Evolutionary conservation across 2,888 invertebrate species (phyloP), one percentile per base, ranked within the genome.

Genomic region (Sturmia bella): DNA sequence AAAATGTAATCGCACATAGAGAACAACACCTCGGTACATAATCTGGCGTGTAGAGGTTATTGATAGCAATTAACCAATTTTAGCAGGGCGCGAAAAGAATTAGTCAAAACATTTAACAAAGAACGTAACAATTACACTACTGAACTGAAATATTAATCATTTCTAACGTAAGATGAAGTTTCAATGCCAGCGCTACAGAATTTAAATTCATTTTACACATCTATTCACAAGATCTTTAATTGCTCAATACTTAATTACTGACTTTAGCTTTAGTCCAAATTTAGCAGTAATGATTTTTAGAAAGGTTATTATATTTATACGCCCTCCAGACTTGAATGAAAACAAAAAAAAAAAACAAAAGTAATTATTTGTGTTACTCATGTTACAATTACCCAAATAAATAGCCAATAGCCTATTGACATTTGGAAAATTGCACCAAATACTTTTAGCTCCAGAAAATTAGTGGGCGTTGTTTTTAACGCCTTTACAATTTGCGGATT

Each of bases 401-500:
- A 70, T 66, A 70, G 70, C 78, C 70, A 69, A 74, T 66, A 74
- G 82, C 52, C 70, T 70, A 82, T 78, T 82, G 82, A 82, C 82
- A 82, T 78, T 78, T 82, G 54, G 48, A 66, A 74, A 78, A 82
- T 66, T 75, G 54, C 41, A 59, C 45, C 11, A 45, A 77, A 63
- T 43, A 54, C 5, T 74, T 74, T 64, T 56, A 45, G 59, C 57
- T 59, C 48, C 50, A 68, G 69, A 59, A 69, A 66, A 76, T 68
- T 69, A 24, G 83, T 74, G 83, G 79, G 83, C 57, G 83, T 83
- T 72, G 76, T 50, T 80, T 64, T 24, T 80, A 83, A 83, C 80
- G 83, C 80, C 83, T 80, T 57, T 73, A 57, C 76, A 76, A 83
- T 80, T 83, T 76, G 61, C 72, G 27, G 45, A 80, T 54, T 61